Conservation (phyloP, 2,888 invertebrate genomes). For the Villa cingulata region DNA sequence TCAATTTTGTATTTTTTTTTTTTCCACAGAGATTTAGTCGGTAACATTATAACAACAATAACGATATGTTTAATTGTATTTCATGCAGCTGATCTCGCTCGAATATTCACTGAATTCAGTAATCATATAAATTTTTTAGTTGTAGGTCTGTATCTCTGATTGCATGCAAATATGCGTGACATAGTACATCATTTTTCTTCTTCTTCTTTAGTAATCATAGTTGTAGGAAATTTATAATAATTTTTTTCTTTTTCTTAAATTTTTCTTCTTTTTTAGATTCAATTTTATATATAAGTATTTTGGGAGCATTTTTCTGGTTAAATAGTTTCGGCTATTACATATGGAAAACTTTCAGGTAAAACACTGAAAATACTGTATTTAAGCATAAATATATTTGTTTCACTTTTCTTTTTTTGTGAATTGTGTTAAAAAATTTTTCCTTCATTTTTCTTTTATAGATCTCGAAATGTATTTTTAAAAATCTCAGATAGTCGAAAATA, state of each 20-base stretch:
- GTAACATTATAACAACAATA: conserved; percentile 73
- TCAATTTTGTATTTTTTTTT: neutral
- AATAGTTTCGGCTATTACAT: conserved; percentile 76
- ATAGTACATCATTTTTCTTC: no score
- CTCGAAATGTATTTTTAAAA: conserved; percentile 68
- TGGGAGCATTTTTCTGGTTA: conserved; percentile 76
- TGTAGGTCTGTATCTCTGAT: conserved; percentile 46
- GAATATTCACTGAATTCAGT: conserved; percentile 66
- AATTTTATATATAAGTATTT: conserved; percentile 57
- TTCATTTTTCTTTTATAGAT: conserved; percentile 41
- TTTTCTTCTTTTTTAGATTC: conserved; percentile 43
- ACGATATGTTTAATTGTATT: conserved; percentile 61
- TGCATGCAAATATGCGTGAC: no score
- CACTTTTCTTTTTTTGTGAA: no score
- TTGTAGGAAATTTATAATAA: no score
- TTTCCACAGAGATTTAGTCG: conserved; percentile 50
- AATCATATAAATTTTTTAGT: conserved; percentile 68
- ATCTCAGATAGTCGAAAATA: conserved; percentile 78
- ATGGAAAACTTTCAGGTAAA: conserved; percentile 73
- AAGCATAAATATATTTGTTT: no score
- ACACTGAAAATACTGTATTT: neutral
- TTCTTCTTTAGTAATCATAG: no score
- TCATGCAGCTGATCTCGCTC: conserved; percentile 63
- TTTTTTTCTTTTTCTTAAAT: no score
- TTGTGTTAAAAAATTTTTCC: no score